Evolutionary conservation across 1,140 invertebrate genomes (phyloP).

Genomic region (Choristoneura fumiferana): DNA sequence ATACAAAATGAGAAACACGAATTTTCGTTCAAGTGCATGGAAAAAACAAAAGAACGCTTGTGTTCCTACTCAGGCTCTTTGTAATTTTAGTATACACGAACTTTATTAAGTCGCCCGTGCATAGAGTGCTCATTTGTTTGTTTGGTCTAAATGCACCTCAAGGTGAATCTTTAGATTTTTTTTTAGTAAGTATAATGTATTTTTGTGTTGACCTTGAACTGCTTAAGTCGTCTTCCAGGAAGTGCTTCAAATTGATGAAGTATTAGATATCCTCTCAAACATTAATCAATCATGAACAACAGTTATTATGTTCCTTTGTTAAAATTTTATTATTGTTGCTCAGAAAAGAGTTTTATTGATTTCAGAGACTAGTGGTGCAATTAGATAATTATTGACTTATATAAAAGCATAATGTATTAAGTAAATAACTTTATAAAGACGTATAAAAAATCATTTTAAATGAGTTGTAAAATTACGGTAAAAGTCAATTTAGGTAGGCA

Average conservation of each 20-base stretch:
- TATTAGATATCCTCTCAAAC: slow-evolving; percentile 5
- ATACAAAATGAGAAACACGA: no score
- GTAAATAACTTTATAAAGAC: slow-evolving; percentile 8
- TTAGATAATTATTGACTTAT: slow-evolving; percentile 16
- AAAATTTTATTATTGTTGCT: slow-evolving; percentile 21
- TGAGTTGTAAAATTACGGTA: not conserved
- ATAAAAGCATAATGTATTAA: slow-evolving; percentile 10
- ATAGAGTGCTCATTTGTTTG: no score
- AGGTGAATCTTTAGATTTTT: no score
- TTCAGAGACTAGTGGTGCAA: slow-evolving; percentile 13
- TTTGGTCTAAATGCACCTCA: no score
- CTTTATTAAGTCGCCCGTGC: no score
- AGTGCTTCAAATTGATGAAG: not conserved
- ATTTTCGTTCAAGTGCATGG: no score
- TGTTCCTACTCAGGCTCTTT: no score
- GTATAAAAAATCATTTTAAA: slow-evolving; percentile 5
- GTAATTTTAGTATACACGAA: no score
- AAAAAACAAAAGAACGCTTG: no score
- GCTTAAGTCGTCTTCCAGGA: slow-evolving; percentile 14
- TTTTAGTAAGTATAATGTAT: no score
- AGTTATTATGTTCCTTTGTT: slow-evolving; percentile 1
- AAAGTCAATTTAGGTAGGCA: slow-evolving; percentile 7
- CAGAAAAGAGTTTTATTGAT: slow-evolving; percentile 17
- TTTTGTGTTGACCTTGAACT: slow-evolving; percentile 12
- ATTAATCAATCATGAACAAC: not conserved